These are phyloP conservation scores for Autographa pulchrina DNA, from an alignment of 2,888 invertebrate genomes.

Conservation along the genomic window DNA sequence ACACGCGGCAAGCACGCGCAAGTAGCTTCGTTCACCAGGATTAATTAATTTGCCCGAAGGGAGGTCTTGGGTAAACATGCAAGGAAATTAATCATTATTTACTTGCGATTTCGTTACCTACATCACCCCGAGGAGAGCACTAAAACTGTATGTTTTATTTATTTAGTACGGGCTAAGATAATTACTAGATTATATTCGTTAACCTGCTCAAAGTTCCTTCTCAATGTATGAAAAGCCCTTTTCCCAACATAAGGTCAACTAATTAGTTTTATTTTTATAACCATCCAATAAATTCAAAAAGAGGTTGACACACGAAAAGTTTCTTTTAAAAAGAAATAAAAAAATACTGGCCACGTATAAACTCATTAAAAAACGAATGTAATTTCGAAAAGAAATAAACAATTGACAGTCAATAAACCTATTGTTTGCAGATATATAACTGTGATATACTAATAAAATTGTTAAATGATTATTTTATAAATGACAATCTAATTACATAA, in stretches of 20 bases:
- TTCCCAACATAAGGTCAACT: neutral
- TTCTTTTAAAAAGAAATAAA: neutral
- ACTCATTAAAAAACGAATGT: neutral
- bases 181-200: neutral
- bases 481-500: too few species aligned
- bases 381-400: constrained; percentile 19
- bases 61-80: constrained; percentile 66
- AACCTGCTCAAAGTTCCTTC: neutral
- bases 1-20: constrained; percentile 63
- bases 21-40: constrained; percentile 75
- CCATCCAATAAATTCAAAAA: neutral
- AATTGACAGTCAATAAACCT: constrained; percentile 16
- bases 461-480: too few species aligned
- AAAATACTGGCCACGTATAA: constrained; percentile 21
- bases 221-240: neutral
- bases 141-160: constrained; percentile 15
- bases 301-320: neutral
- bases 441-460: too few species aligned
- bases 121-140: constrained; percentile 23
- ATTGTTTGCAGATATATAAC: too few species aligned
- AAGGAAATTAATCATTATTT: constrained; percentile 70
- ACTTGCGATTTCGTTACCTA: constrained; percentile 56
- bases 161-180: neutral
- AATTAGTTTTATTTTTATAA: neutral
- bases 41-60: constrained; percentile 75